Percentiles rank a stretch among this genome's conserved stretches.
Evolutionary conservation across 2,888 invertebrate genomes (phyloP).

Genomic region (Perdita meconis): DNA sequence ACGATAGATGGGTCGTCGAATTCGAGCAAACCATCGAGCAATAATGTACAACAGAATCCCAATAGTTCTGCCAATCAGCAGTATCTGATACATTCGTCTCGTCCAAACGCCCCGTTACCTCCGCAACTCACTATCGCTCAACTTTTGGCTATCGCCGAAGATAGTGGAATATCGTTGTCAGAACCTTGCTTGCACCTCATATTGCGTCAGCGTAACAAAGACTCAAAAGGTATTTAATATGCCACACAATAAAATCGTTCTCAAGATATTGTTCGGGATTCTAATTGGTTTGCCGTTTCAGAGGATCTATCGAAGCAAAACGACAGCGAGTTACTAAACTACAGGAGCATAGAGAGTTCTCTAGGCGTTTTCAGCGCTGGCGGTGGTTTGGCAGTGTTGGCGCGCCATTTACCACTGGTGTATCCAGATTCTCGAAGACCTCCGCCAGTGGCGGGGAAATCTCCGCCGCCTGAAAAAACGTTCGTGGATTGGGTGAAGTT

Average conservation of each 20-base stretch:
- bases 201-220: slow-evolving; percentile 79
- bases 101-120: slow-evolving; percentile 85
- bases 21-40: slow-evolving; percentile 65
- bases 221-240: slow-evolving; percentile 75
- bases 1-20: slow-evolving; percentile 69
- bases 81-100: slow-evolving; percentile 84
- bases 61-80: slow-evolving; percentile 81
- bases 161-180: slow-evolving; percentile 85
- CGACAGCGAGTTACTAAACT: slow-evolving; percentile 75
- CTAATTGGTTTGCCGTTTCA: slow-evolving; percentile 44
- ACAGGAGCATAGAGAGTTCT: slow-evolving; percentile 85
- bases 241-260: too few species aligned
- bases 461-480: slow-evolving; percentile 85
- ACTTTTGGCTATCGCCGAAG: slow-evolving; percentile 86
- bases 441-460: slow-evolving; percentile 86
- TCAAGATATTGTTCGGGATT: too few species aligned
- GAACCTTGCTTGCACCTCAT: slow-evolving; percentile 85
- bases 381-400: slow-evolving; percentile 94
- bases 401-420: slow-evolving; percentile 94
- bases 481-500: slow-evolving; percentile 88
- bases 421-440: slow-evolving; percentile 89
- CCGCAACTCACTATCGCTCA: slow-evolving; percentile 87
- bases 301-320: slow-evolving; percentile 74
- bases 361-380: slow-evolving; percentile 94
- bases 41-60: slow-evolving; percentile 79